A percentile compares a stretch with the other conserved stretches of the same genome.
These are phyloP conservation scores for Opisthocomus hoazin DNA, from an alignment of 2,113 vertebrate species.

Conservation along the genomic window DNA sequence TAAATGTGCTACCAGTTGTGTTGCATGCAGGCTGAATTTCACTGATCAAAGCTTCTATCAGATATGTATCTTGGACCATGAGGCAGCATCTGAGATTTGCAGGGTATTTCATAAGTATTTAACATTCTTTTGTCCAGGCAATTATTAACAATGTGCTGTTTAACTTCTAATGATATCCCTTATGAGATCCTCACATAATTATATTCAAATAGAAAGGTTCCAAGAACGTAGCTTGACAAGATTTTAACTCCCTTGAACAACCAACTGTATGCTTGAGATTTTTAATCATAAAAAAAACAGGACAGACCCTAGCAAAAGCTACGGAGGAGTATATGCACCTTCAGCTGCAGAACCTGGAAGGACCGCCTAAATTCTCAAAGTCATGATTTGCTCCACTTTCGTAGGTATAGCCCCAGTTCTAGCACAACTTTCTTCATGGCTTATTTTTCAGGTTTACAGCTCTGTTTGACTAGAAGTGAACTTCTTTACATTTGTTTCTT, in stretches of 20 bases:
- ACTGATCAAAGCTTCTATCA: neutral
- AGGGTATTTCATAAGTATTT: neutral
- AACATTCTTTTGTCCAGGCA: neutral
- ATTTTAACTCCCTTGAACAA: neutral
- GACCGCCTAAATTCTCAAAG: neutral
- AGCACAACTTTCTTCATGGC: neutral
- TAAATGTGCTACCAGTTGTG: neutral
- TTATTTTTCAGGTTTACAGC: neutral
- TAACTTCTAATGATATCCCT: neutral
- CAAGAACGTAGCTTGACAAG: neutral
- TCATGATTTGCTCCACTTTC: neutral
- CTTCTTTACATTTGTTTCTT: neutral
- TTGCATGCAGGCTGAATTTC: neutral
- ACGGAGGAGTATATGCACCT: neutral
- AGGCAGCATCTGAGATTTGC: neutral
- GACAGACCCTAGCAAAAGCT: neutral
- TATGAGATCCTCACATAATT: neutral
- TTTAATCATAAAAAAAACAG: neutral
- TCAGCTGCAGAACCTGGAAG: neutral
- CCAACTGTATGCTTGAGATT: neutral
- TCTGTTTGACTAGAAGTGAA: neutral
- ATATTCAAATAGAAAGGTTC: neutral
- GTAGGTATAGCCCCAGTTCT: neutral
- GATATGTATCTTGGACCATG: neutral
- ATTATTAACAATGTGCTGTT: neutral